Base-by-base conservation (phyloP, 2,113 vertebrate species). In the Cottus gobio region DNA sequence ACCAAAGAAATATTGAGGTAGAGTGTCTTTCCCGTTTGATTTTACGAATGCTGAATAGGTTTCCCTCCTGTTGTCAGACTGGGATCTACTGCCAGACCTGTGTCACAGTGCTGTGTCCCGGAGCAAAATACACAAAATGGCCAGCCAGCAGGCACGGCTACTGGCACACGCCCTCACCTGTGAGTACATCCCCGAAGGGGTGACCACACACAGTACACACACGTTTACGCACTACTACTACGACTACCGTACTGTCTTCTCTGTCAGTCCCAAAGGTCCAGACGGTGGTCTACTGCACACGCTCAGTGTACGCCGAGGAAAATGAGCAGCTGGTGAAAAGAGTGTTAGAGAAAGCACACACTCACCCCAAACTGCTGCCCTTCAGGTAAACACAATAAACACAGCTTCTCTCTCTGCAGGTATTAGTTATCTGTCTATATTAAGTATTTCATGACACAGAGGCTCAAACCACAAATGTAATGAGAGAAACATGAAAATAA, bases 261-360 rank as follows among this genome's bases (percentile, higher is more conserved):
- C 52, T 73, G 4, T 56, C 82, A 99, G 97, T 98, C 94, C 76
- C 92, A 36, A 96, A 95, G 92, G 96, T 95, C 63, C 94, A 96
- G 92, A 94, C 95, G 1, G 90, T 98, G 90, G 94, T 99, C 77
- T 99, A 99, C 92, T 96, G 96, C 89, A 99, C 97, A 36, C 97
- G 96, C 83, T 99, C 97, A 1, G 61, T 96, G 84, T 96, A 95
- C 84, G 87, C 92, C 3, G 95, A 99, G 90, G 97, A 99, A 95
- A 98, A 99, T 9, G 97, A 98, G 90, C 85, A 79, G 63, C 94
- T 99, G 61, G 93, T 99, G 85, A 92, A 93, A 63, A 95, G 95
- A 89, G 96, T 96, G 37, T 90, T 98, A 70, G 94, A 95, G 54
- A 94, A 92, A 73, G 82, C 85, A 42, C 80, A 77, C 57, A 90